phyloP scores from a whole-genome alignment of 2,797 vertebrate species.

The Cynodonichthys magdalenae region DNA sequence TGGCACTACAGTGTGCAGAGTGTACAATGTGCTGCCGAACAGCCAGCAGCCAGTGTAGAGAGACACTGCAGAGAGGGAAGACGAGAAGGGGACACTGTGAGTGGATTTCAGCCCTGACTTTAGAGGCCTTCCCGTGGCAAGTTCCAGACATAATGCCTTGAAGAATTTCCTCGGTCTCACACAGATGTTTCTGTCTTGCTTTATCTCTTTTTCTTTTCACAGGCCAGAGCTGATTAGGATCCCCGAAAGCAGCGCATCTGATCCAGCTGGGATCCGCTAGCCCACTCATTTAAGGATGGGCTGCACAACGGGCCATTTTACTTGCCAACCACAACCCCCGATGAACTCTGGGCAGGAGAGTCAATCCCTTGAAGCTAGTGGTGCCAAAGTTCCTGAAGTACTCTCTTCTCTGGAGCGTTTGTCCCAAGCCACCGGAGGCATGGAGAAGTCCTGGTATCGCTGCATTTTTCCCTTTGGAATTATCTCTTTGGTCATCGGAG shows the following conservation, averaged over 20 bases:
- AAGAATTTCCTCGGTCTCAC: conserved; percentile 41
- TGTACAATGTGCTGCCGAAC: conserved; percentile 79
- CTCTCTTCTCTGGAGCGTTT: conserved; percentile 89
- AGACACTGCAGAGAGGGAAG: conserved; percentile 60
- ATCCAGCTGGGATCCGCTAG: conserved; percentile 30
- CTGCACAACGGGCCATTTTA: conserved; percentile 84
- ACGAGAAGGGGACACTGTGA: conserved; percentile 67
- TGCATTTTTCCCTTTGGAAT: conserved; percentile 87
- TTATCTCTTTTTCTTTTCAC: conserved; percentile 38
- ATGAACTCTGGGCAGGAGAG: conserved; percentile 61
- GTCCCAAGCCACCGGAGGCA: conserved; percentile 89
- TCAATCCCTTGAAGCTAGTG: conserved; percentile 67
- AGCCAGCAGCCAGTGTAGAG: conserved; percentile 63
- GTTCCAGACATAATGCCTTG: conserved; percentile 38
- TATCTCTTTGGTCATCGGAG: conserved; percentile 90
- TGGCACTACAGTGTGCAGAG: conserved; percentile 62
- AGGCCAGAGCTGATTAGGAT: conserved; percentile 50
- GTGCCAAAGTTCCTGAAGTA: conserved; percentile 82
- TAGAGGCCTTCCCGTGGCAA: conserved; percentile 39
- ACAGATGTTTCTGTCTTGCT: conserved; percentile 29
- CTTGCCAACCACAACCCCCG: conserved; percentile 81
- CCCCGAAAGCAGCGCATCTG: conserved; percentile 36
- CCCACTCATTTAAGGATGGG: conserved; percentile 79
- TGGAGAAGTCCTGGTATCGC: conserved; percentile 88
- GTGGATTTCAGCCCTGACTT: conserved; percentile 67